Evolutionary conservation across 2,113 vertebrate species (phyloP), one percentile per base, ranked within the genome.

Genomic region (Vicugna pacos): DNA sequence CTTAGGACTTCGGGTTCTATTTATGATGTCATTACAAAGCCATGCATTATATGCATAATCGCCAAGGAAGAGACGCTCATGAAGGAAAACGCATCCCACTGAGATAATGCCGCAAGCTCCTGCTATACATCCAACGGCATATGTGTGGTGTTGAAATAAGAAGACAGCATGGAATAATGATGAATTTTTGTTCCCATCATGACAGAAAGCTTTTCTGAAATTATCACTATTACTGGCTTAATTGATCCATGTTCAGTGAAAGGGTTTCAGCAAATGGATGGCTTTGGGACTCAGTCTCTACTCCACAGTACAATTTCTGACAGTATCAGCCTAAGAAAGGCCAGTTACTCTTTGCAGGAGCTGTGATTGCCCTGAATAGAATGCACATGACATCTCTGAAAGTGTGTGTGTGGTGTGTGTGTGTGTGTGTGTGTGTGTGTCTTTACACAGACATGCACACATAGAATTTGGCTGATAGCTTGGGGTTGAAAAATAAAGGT

Each of bases 191-290:
- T 80, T 83, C 96, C 56, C 30, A 94, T 81, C 92, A 69, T 50
- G 85, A 96, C 64, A 93, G 79, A 94, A 97, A 94, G 60, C 93
- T 97, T 97, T 96, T 42, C 91, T 32, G 42, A 97, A 81, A 97
- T 77, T 4, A 0, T 91, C 93, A 93, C 20, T 81, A 56, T 79
- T 89, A 96, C 91, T 80, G 69, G 50, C 95, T 98, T 98, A 98
- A 98, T 98, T 98, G 98, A 96, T 95, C 94, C 91, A 90, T 46
- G 73, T 67, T 91, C 70, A 65, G 64, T 93, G 98, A 97, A 97
- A 97, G 70, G 85, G 88, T 91, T 96, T 91, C 72, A 88, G 96
- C 90, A 97, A 96, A 97, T 91, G 72, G 67, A 93, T 96, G 80
- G 86, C 95, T 96, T 96, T 93, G 94, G 69, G 84, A 93, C 73